phyloP scores from a whole-genome alignment of 1,140 invertebrate species.

The Ectropis grisescens region DNA sequence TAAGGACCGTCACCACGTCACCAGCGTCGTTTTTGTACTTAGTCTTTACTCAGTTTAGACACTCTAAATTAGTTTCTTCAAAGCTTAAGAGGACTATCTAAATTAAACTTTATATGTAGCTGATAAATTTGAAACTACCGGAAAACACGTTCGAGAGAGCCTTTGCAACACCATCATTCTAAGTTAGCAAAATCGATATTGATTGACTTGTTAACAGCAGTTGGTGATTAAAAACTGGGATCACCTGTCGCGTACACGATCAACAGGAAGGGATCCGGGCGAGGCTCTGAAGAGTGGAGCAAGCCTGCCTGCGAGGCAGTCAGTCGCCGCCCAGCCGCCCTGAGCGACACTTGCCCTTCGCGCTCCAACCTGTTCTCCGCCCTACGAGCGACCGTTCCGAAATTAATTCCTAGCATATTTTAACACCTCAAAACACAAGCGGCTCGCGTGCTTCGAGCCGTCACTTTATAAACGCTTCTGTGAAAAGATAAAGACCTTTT shows the following conservation, averaged over 20 bases:
- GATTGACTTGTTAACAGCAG: conserved; percentile 8
- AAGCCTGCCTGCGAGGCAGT: conserved; percentile 30
- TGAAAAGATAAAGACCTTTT: conserved; percentile 10
- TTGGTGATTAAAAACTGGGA: conserved; percentile 32
- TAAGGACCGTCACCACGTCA: too few relatives aligned
- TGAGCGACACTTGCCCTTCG: conserved; percentile 20
- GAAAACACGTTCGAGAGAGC: too few relatives aligned
- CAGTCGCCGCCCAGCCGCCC: conserved; percentile 64
- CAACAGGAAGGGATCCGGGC: conserved; percentile 60
- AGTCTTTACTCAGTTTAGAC: too few relatives aligned
- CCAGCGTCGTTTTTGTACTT: too few relatives aligned
- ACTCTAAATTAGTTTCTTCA: too few relatives aligned
- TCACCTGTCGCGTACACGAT: conserved; percentile 62
- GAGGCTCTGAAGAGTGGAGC: conserved; percentile 29
- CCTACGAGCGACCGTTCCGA: conserved; percentile 7
- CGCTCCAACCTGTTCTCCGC: conserved; percentile 15
- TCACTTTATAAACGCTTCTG: neutral
- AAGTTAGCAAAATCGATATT: too few relatives aligned
- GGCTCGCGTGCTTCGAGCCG: neutral
- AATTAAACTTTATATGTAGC: too few relatives aligned
- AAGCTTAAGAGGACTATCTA: too few relatives aligned
- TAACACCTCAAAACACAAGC: conserved; percentile 2
- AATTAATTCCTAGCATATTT: conserved; percentile 6
- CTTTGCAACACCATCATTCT: too few relatives aligned
- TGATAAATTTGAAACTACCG: too few relatives aligned